Conservation (phyloP, 1,140 invertebrate species). For the Telenomus remus region DNA sequence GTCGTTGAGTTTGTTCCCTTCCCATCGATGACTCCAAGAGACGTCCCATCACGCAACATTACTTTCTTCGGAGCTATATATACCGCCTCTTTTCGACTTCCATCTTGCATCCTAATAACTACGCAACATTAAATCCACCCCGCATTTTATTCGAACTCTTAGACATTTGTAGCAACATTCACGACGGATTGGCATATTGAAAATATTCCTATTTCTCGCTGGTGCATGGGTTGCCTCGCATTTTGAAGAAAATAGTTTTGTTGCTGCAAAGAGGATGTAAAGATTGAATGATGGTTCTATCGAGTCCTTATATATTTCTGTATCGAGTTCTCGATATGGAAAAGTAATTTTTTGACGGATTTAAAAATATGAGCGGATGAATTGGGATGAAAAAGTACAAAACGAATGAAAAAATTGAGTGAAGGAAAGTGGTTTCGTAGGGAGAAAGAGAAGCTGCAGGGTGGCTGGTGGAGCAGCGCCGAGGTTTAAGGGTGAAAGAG, state of each 20-base stretch:
- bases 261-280: too few relatives aligned
- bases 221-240: not conserved
- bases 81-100: slow-evolving; percentile 45
- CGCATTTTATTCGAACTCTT: slow-evolving; percentile 62
- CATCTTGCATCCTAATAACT: slow-evolving; percentile 63
- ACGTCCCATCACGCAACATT: slow-evolving; percentile 75
- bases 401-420: not conserved
- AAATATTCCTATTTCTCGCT: slow-evolving; percentile 22
- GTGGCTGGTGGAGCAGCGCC: slow-evolving; percentile 23
- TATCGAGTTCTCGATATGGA: too few relatives aligned
- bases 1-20: slow-evolving; percentile 33
- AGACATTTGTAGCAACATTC: slow-evolving; percentile 29
- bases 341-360: too few relatives aligned
- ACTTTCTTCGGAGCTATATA: slow-evolving; percentile 61
- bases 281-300: too few relatives aligned
- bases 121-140: slow-evolving; percentile 71
- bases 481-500: slow-evolving; percentile 64
- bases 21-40: slow-evolving; percentile 72
- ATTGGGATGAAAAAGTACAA: not conserved
- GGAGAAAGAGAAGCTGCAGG: slow-evolving; percentile 45
- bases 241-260: too few relatives aligned
- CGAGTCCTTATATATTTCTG: too few relatives aligned
- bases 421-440: slow-evolving; percentile 1
- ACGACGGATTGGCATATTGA: slow-evolving; percentile 6
- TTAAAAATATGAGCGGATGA: too few relatives aligned